phyloP scores from a whole-genome alignment of 2,113 vertebrate species.

The Amia ocellicauda region DNA sequence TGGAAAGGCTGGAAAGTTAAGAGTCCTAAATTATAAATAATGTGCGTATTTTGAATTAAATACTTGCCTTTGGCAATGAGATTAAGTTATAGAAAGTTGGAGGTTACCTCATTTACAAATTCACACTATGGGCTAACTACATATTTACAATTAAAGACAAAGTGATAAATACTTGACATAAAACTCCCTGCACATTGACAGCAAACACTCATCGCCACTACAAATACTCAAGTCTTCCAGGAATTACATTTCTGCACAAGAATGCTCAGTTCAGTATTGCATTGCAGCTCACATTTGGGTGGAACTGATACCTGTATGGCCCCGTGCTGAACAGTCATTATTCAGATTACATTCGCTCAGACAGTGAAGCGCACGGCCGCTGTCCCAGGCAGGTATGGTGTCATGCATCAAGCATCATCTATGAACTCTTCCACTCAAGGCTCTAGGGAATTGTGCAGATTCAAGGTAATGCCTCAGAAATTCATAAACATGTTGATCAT shows the following conservation, averaged over 20 bases:
- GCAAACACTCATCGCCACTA: too few species aligned
- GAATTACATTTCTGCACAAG: slow-evolving; percentile 49
- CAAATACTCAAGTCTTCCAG: slow-evolving; percentile 68
- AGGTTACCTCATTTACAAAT: slow-evolving; percentile 36
- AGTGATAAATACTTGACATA: slow-evolving; percentile 55
- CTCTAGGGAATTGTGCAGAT: too few species aligned
- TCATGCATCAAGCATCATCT: too few species aligned
- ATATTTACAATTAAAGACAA: slow-evolving; percentile 33
- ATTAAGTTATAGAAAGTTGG: slow-evolving; percentile 28
- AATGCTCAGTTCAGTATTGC: slow-evolving; percentile 31
- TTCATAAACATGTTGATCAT: not conserved
- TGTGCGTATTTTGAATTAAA: slow-evolving; percentile 34
- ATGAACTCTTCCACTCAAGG: too few species aligned
- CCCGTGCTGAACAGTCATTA: too few species aligned
- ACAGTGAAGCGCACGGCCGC: too few species aligned
- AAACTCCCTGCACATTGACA: slow-evolving; percentile 31
- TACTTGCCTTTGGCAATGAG: slow-evolving; percentile 58
- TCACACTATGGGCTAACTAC: slow-evolving; percentile 21
- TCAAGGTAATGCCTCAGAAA: too few species aligned
- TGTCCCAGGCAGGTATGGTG: too few species aligned
- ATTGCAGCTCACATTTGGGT: slow-evolving; percentile 5
- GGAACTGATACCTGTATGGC: not conserved
- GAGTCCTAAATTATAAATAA: slow-evolving; percentile 54
- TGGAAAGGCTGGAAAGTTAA: slow-evolving; percentile 22
- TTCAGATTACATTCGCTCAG: too few species aligned